A percentile compares a stretch with the other conserved stretches of the same genome.
Evolutionary conservation across 1,140 invertebrate species (phyloP).

Genomic region (Aphidius gifuensis): DNA sequence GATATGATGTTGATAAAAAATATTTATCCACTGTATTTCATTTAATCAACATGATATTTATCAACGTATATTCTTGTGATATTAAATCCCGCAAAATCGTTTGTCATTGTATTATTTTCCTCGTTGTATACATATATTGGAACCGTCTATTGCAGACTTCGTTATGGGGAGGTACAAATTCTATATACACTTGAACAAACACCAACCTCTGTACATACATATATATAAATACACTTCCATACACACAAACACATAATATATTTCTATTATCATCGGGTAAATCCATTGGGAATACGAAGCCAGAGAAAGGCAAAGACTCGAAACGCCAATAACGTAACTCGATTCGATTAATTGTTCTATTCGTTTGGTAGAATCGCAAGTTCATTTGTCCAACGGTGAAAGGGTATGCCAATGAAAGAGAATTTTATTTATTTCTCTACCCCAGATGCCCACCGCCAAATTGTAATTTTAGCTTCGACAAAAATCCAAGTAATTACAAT

Average conservation of each 20-base stretch:
- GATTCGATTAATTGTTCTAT: constrained; percentile 16
- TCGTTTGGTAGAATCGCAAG: constrained; percentile 6
- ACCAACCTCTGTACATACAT: too few relatives aligned
- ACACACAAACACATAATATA: neutral
- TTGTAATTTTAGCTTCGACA: too few relatives aligned
- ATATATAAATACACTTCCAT: too few relatives aligned
- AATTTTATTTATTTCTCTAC: too few relatives aligned
- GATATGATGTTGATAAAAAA: too few relatives aligned
- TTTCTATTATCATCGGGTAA: constrained; percentile 1
- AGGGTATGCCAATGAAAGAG: too few relatives aligned
- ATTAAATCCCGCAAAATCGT: neutral
- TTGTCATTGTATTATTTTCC: constrained; percentile 5
- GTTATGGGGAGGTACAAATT: constrained; percentile 1
- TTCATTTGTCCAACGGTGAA: neutral
- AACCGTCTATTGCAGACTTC: neutral
- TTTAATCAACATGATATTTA: too few relatives aligned
- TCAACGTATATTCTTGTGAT: too few relatives aligned
- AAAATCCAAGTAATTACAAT: too few relatives aligned
- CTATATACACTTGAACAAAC: constrained; percentile 1
- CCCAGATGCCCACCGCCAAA: too few relatives aligned
- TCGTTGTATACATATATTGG: neutral
- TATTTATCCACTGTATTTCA: too few relatives aligned
- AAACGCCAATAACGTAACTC: constrained; percentile 13
- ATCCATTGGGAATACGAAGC: constrained; percentile 7
- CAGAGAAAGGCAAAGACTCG: constrained; percentile 7